Base-by-base conservation (phyloP, 2,797 vertebrate species). In the Mormyrops boulengeri region DNA sequence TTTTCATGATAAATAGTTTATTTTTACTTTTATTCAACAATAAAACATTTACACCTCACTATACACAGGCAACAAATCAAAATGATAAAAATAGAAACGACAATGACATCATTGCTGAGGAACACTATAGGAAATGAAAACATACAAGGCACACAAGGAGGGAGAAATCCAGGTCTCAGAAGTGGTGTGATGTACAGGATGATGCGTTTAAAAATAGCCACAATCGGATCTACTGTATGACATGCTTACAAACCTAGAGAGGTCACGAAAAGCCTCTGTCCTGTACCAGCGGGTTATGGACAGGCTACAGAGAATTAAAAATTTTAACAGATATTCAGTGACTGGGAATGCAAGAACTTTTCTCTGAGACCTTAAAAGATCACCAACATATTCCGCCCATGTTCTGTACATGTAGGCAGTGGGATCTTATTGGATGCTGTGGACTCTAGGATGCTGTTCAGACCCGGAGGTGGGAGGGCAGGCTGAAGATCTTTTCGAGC, bases 41-140 rank as follows among this genome's bases (percentile, higher is more conserved):
- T 44, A 73, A 85, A n/a, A 82, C 85, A 90, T 90, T 62, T 85
- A 84, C 89, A 90, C 62, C 89, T 62, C 87, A 85, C 73, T 88
- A n/a, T 60, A 85, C 87, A 90, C 19, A 85, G 34, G 41, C 52
- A 88, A 53, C 30, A 49, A 66, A 66, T 14, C 44, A 17, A 52
- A 26, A 26, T 47, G 38, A 47, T 77, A 55, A 34, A 19, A 50
- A n/a, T 5, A 80, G 69, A 55, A 57, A 88, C 17, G 41, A 77
- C n/a, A 12, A 1, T 2, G 47, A 55, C 47, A 11, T 50, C 9
- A 84, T n/a, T 49, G 17, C 3, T 8, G 6, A 62, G 73, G 80
- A 57, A 44, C 4, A 4, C 11, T 55, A 47, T 22, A 69, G 86
- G 17, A 52, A 77, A 22, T 55, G 19, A 80, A 14, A 60, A 66